Evolutionary conservation across 2,113 vertebrate species (phyloP), one percentile per base, ranked within the genome.

Genomic region (Geococcyx californianus): DNA sequence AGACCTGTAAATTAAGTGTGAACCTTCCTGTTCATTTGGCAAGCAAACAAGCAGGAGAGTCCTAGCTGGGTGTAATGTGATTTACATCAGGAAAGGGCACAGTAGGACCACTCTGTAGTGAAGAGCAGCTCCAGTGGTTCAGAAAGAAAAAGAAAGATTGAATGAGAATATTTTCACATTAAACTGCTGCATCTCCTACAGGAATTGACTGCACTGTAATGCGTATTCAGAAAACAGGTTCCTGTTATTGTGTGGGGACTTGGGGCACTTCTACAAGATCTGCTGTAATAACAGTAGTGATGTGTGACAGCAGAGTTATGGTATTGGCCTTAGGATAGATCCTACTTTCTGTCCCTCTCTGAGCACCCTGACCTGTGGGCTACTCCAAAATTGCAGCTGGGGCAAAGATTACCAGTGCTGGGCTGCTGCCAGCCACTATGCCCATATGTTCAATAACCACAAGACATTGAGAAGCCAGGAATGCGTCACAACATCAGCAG

Each of bases 1-100:
- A 88, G 87, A 94, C 58, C 84, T 96, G 90, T 91, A 94, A 95
- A 96, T 91, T 94, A 94, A 94, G 67, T 90, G 89, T 51, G 84
- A 95, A 34, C 34, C 51, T 94, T 94, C 70, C 74, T 83, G 59
- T 91, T 0, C 10, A 58, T 91, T 93, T 91, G 81, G 69, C 77
- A 94, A 89, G 52, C 12, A 75, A 84, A 45, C 45, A 87, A 66
- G 20, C 40, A 83, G 64, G 40, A 79, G 40, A 89, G 18, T 63
- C 63, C 31, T 91, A 66, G 62, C 62, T 73, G 62, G 17, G 58
- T 83, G 44, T 80, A 83, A 70, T 47, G 67, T 73, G 89, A 95
- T 93, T 96, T 90, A 70, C 29, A 96, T 93, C 51, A 87, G 51
- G 82, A 95, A 87, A 88, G 64, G 55, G 70, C 84, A 85, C 94